A percentile compares a stretch with the other conserved stretches of the same genome.
phyloP scores from a whole-genome alignment of 2,888 invertebrate genomes.

The Limnephilus lunatus region DNA sequence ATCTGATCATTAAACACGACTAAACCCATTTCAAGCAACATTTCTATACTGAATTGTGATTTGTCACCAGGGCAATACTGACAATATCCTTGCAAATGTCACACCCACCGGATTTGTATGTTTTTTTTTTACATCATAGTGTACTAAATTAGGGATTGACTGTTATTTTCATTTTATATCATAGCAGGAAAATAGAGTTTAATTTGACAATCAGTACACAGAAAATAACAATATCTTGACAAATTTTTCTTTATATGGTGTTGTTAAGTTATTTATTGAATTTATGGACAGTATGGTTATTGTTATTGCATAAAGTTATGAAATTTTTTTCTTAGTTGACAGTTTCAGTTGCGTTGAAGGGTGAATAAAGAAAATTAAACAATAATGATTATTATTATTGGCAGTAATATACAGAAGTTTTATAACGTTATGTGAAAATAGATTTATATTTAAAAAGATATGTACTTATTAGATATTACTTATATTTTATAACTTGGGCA shows the following conservation, averaged over 20 bases:
- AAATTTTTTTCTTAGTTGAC: background rate
- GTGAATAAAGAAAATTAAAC: background rate
- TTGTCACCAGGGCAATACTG: too few relatives aligned
- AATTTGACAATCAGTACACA: slow-evolving; percentile 41
- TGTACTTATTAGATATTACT: slow-evolving; percentile 61
- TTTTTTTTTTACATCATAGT: background rate
- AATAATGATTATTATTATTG: background rate
- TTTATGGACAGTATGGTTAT: background rate
- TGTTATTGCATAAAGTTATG: background rate
- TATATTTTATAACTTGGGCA: slow-evolving; percentile 23
- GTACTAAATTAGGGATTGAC: slow-evolving; percentile 35
- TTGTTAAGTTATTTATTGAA: background rate
- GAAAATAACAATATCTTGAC: background rate
- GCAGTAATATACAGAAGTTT: slow-evolving; percentile 21
- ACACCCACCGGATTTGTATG: background rate
- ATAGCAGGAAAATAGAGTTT: slow-evolving; percentile 56
- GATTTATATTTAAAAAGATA: slow-evolving; percentile 58
- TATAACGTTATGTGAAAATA: slow-evolving; percentile 48
- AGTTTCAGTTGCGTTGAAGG: background rate
- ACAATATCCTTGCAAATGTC: background rate
- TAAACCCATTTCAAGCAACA: background rate
- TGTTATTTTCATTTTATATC: slow-evolving; percentile 33
- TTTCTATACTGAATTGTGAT: background rate
- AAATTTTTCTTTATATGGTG: background rate
- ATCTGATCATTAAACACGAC: background rate